Base-by-base conservation (phyloP, 2,888 invertebrate genomes). In the Aphrophora alni region DNA sequence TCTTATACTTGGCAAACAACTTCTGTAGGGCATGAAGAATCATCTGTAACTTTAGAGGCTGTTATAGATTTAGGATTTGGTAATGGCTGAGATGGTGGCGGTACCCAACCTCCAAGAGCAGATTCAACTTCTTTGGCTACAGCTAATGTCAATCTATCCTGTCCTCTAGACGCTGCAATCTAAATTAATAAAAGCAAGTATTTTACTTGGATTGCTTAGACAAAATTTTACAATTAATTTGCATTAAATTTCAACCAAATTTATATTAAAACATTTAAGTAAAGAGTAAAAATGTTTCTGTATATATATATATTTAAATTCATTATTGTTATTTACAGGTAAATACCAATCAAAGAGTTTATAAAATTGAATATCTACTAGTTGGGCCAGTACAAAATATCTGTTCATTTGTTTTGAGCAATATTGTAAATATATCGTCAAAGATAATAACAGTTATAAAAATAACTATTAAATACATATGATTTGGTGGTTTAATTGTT, bases 81-180 rank as follows among this genome's bases (percentile, higher is more conserved):
- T 59, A 59, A 21, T 2, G 59, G 59, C 21, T 21, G 69, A 28
- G 75, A 77, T 17, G 78, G 88, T 0, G 95, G 95, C 84, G 93
- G 92, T 38, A 92, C 90, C 98, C 98, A 98, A 14, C 98, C 98
- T 27, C 97, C 97, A 87, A 97, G 97, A 0, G 93, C 95, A 85
- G 92, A 92, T 86, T 97, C 97, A 79, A 98, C 88, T 87, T 97
- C 97, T 86, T 93, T 91, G 2, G 98, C 98, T 0, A 98, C 93
- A 8, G 97, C 96, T 78, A 98, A 88, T 85, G 96, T 95, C 77
- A 97, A 87, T 82, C 94, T 92, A 88, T 98, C 98, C 86, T 96
- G 94, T 87, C 95, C 92, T 82, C 93, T 91, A 83, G 94, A 94
- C 5, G 94, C 94, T 71, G 97, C 91, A 0, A 90, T 87, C 88